Conservation (phyloP, 2,797 vertebrate genomes). For the Silurus lanzhouensis region DNA sequence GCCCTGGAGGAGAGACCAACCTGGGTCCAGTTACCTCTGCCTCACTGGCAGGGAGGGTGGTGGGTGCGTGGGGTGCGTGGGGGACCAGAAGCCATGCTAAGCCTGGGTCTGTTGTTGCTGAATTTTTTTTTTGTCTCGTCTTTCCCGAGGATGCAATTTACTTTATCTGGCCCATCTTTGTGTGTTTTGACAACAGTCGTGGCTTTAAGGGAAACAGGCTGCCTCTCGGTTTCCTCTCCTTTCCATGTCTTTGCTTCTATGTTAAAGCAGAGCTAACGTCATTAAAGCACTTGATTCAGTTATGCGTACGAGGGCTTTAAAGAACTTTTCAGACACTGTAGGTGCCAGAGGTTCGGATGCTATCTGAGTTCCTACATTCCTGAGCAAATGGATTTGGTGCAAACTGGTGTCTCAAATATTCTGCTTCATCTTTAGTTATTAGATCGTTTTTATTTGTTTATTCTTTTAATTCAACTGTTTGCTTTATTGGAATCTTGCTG, state of each 20-base stretch:
- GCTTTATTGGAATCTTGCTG: neutral
- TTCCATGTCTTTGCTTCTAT: slow-evolving; percentile 22
- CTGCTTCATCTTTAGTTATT: neutral
- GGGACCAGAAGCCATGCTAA: slow-evolving; percentile 58
- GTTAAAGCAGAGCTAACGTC: slow-evolving; percentile 62
- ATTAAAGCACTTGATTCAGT: slow-evolving; percentile 71
- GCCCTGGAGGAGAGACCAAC: slow-evolving; percentile 68
- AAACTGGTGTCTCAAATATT: neutral
- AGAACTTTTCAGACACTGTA: slow-evolving; percentile 45
- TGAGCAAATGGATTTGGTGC: slow-evolving; percentile 20
- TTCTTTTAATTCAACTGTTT: neutral
- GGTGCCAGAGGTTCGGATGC: slow-evolving; percentile 11
- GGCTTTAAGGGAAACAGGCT: slow-evolving; percentile 61
- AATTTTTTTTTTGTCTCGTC: slow-evolving; percentile 30
- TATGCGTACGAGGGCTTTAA: slow-evolving; percentile 67
- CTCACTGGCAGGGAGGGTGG: slow-evolving; percentile 61
- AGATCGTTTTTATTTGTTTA: neutral
- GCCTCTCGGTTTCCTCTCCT: slow-evolving; percentile 40
- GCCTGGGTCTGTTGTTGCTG: slow-evolving; percentile 72
- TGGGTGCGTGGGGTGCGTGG: neutral
- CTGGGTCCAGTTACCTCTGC: slow-evolving; percentile 80
- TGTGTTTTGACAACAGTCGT: slow-evolving; percentile 74
- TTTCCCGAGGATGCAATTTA: slow-evolving; percentile 69
- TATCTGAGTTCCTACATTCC: slow-evolving; percentile 38
- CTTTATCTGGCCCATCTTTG: slow-evolving; percentile 69